Evolutionary conservation across 2,113 vertebrate genomes (phyloP), one percentile per base, ranked within the genome.

Genomic region (Galeopterus variegatus): DNA sequence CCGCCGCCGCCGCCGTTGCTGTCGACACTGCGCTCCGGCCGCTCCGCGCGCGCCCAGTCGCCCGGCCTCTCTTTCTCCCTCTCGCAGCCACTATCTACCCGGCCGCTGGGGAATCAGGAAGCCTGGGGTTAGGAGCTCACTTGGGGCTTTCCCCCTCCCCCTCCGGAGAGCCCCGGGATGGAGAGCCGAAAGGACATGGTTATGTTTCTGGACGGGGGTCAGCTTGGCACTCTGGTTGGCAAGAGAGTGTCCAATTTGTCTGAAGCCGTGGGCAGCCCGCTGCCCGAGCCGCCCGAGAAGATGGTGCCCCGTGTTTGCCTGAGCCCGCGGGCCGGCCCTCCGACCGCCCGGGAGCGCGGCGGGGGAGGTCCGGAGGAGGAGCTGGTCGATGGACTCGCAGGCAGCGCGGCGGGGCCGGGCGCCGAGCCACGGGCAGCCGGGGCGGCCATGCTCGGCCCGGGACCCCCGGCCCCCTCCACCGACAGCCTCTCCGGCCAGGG

Each of bases 171-270:
- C 94, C 93, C 97, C 94, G 98, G 98, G 97, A 99, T 99, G 99
- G 99, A 99, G 98, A 99, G 98, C 98, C 99, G 99, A 98, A 99
- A 99, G 98, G 99, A 99, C 97, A 99, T 99, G 99, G 98, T 99
- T 98, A 99, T 99, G 99, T 99, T 99, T 98, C 97, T 99, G 98
- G 99, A 99, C 97, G 99, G 99, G 98, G 99, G 99, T 98, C 99
- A 99, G 97, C 98, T 99, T 97, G 98, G 99, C 97, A 97, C 98
- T 97, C 98, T 99, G 96, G 99, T 98, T 97, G 99, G 99, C 99
- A 99, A 99, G 98, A 99, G 98, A 96, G 98, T 98, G 90, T 97
- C 99, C 84, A 98, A 98, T 98, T 98, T 99, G 98, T 99, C 99
- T 81, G 99, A 99, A 98, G 97, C 98, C 93, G 97, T 98, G 97